Conservation (phyloP, 2,797 vertebrate genomes). For the Peromyscus aztecus region DNA sequence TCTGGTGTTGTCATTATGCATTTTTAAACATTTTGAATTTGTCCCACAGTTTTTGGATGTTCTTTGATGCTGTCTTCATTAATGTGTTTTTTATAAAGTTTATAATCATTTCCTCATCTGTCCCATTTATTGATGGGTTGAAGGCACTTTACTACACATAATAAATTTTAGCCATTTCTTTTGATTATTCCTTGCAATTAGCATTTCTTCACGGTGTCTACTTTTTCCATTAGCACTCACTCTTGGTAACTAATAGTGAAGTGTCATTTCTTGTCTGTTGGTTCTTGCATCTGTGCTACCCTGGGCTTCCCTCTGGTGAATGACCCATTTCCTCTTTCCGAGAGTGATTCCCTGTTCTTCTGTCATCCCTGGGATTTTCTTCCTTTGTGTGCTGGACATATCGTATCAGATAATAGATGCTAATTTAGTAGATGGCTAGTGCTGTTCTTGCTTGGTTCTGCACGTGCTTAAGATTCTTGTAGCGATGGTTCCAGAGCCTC, state of each 20-base stretch:
- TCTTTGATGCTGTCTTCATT: not conserved
- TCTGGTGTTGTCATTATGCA: not conserved
- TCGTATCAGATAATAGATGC: not conserved
- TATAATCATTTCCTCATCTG: not conserved
- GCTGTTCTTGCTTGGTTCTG: not conserved
- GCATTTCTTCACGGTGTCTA: not conserved
- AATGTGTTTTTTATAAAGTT: not conserved
- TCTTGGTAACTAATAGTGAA: not conserved
- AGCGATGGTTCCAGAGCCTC: not conserved
- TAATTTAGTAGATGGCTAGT: not conserved
- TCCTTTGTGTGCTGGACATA: not conserved
- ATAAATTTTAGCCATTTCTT: constrained; percentile 18
- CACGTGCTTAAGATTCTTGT: not conserved
- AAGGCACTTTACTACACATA: not conserved
- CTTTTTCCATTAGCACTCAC: not conserved
- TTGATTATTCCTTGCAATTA: constrained; percentile 7
- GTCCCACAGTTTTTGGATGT: not conserved
- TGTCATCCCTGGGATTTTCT: not conserved
- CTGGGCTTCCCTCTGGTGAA: not conserved
- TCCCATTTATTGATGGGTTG: not conserved
- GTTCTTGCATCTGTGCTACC: not conserved
- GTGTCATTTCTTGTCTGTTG: not conserved
- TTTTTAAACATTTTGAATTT: not conserved
- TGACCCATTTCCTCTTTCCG: constrained; percentile 19
- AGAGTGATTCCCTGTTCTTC: not conserved